Percentiles rank a stretch among this genome's conserved stretches.
These are phyloP conservation scores for Drosophila littoralis DNA, from an alignment of 1,140 invertebrate genomes.

Conservation along the genomic window DNA sequence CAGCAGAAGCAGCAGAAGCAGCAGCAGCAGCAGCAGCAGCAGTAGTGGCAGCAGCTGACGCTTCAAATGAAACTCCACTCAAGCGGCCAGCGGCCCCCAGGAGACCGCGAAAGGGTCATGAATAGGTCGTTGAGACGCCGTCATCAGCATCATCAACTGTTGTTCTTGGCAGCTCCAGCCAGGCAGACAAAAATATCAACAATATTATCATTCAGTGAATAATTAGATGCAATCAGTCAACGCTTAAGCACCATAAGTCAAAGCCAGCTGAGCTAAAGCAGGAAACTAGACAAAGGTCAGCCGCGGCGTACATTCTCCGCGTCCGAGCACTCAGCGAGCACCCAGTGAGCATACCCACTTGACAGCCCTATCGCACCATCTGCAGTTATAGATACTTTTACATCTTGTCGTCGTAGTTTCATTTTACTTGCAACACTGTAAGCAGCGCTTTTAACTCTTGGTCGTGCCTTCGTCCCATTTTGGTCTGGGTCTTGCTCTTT, in stretches of 20 bases:
- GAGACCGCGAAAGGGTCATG: conserved; percentile 74
- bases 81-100: conserved; percentile 45
- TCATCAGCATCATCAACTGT: conserved; percentile 49
- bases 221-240: conserved; percentile 83
- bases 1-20: not conserved
- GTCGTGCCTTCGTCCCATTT: conserved; percentile 12
- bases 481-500: not conserved
- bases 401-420: conserved; percentile 51
- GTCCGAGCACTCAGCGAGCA: conserved; percentile 14
- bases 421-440: conserved; percentile 45
- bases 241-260: conserved; percentile 79
- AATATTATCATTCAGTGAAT: conserved; percentile 83
- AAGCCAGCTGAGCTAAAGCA: conserved; percentile 55
- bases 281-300: conserved; percentile 72
- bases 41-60: conserved; percentile 23
- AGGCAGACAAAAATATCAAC: conserved; percentile 65
- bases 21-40: conserved; percentile 11
- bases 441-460: conserved; percentile 37
- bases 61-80: conserved; percentile 61
- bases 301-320: conserved; percentile 10
- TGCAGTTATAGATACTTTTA: conserved; percentile 61
- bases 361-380: conserved; percentile 53
- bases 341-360: conserved; percentile 29
- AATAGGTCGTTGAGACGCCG: conserved; percentile 76
- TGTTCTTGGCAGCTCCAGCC: conserved; percentile 22